These are phyloP conservation scores for Acropora tenuis DNA, from an alignment of 64 coral and sea anemone genomes.

Conservation along the genomic window DNA sequence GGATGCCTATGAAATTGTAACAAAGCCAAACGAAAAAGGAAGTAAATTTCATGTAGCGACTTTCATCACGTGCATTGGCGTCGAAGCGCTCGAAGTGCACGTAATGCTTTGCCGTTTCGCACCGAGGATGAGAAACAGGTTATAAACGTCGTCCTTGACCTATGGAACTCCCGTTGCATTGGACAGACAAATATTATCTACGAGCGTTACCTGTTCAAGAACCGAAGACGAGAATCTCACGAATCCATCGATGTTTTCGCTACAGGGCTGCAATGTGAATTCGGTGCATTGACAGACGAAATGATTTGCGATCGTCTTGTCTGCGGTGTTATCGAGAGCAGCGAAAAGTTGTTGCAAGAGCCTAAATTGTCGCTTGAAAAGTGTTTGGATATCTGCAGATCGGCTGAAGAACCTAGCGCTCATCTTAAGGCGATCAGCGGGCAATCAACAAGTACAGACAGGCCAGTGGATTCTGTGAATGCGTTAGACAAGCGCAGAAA, in stretches of 20 bases:
- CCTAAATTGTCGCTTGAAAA: constrained; percentile 32
- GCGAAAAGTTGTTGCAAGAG: constrained; percentile 8
- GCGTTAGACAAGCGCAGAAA: not conserved
- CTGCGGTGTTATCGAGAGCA: not conserved
- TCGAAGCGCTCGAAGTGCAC: too few species aligned
- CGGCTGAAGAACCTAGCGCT: constrained; percentile 11
- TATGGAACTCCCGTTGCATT: constrained; percentile 33
- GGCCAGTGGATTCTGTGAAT: not conserved
- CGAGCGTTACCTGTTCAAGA: constrained; percentile 25
- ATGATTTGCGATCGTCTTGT: constrained; percentile 3
- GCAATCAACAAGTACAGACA: not conserved
- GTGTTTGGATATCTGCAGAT: constrained; percentile 31
- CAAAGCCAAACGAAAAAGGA: too few species aligned
- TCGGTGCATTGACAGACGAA: constrained; percentile 19
- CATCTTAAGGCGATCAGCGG: constrained; percentile 33
- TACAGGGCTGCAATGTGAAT: constrained; percentile 20
- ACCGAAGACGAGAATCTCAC: constrained; percentile 24
- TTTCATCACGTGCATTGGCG: too few species aligned
- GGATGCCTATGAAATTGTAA: too few species aligned
- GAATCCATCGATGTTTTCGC: constrained; percentile 19
- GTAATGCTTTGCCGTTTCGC: too few species aligned
- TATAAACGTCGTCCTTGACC: not conserved
- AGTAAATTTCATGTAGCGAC: too few species aligned
- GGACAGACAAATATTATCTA: constrained; percentile 32
- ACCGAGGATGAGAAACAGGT: too few species aligned